These are phyloP conservation scores for Yponomeuta plumbellus DNA, from an alignment of 2,888 invertebrate species.

Conservation along the genomic window DNA sequence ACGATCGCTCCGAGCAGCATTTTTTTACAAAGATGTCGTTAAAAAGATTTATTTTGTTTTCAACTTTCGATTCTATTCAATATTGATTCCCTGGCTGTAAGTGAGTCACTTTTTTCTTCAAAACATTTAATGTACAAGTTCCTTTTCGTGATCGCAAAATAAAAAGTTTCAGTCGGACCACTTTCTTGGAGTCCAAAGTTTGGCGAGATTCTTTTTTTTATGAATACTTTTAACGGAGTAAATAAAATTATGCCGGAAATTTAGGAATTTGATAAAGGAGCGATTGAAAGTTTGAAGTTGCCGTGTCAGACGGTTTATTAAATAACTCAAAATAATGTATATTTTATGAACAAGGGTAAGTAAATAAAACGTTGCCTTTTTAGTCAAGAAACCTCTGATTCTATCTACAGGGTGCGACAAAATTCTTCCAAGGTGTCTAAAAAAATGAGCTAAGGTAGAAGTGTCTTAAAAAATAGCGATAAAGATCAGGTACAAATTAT, in stretches of 20 bases:
- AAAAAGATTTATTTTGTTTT: conserved; percentile 48
- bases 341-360: no score
- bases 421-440: no score
- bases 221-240: conserved; percentile 2
- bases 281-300: neutral
- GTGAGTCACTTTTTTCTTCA: conserved; percentile 58
- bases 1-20: conserved; percentile 33
- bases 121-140: conserved; percentile 69
- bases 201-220: neutral
- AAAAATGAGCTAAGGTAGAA: no score
- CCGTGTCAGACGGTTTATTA: neutral
- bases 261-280: neutral
- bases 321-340: neutral
- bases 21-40: conserved; percentile 33
- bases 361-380: no score
- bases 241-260: neutral
- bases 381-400: no score
- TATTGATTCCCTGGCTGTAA: conserved; percentile 63
- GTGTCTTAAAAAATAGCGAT: no score
- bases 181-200: conserved; percentile 48
- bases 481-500: no score
- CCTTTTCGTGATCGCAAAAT: conserved; percentile 55
- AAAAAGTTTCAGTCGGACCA: conserved; percentile 53
- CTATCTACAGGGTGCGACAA: no score
- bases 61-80: conserved; percentile 59